Evolutionary conservation across 2,113 vertebrate genomes (phyloP), one percentile per base, ranked within the genome.

Genomic region (Jacana jacana): DNA sequence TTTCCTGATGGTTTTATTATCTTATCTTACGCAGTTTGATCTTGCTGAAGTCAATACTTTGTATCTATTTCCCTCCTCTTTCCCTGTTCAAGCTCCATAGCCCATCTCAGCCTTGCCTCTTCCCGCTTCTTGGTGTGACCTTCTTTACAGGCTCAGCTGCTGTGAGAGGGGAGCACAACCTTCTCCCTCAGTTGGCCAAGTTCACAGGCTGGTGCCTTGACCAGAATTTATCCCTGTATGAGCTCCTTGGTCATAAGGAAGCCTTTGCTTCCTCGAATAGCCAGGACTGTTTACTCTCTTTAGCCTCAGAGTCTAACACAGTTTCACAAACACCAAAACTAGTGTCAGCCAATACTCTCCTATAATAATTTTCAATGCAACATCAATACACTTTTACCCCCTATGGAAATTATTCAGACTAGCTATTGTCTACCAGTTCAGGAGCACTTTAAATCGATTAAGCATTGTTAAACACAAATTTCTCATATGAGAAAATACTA

Each of bases 301-400:
- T 2, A 8, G n/a, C 17, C n/a, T 54, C 0, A 0, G 9, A 17
- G 28, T 30, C 15, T n/a, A 51, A 52, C 17, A 66, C 10, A 71
- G 25, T 58, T 58, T 9, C 4, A 39, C 30, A 55, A 66, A 86
- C 17, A 24, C 5, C 37, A 55, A 54, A 68, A 39, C 6, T 22
- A 14, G 14, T 23, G 2, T 58, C 39, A 75, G 19, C 7, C 3
- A 5, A 33, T 7, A 28, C 4, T 60, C 35, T 76, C 17, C 19
- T 2, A 15, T 7, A 33, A 18, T 37, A 65, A 37, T 61, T 66
- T 83, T 87, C 30, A 57, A 48, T 13, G 28, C 12, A 57, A 42
- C 24, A 30, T 68, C n/a, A n/a, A 22, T 17, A 37, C 4, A 4
- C 2, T 1, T 49, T 17, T n/a, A 1, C 9, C 31, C 7, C 1